Evolutionary conservation across 1,140 invertebrate genomes (phyloP), one percentile per base, ranked within the genome.

Genomic region (Leptinotarsa texana): DNA sequence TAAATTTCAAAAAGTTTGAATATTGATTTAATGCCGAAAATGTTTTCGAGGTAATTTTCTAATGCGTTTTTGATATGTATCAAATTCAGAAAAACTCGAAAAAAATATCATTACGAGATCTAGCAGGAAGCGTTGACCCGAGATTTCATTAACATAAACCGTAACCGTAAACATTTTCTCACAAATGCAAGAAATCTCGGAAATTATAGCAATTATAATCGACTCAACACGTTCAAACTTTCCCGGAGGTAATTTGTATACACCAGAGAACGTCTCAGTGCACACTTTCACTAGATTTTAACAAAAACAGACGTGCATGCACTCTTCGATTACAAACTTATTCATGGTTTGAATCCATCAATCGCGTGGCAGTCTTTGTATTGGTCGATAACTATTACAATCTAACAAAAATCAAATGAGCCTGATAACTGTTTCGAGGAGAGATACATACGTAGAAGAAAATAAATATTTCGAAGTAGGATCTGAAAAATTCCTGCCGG

Each of bases 21-120:
- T 42, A 42, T 42, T 42, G 2, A 42, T 11, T 8, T 42, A 42
- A 42, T 11, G 33, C 33, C 33, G 11, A 42, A 42, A 42, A 11
- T 42, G 2, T 42, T 42, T 42, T 42, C 8, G 33, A 11, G 8
- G 3, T 42, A 42, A 11, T 42, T 42, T 42, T 11, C 8, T 3
- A 48, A 80, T 78, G 79, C 80, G 80, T 62, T 81, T 33, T 70
- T 76, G 80, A 22, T 51, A 78, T 15, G 13, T 3, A 13, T n/a
- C 17, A 57, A 18, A 17, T 57, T 18, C 15, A 57, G 51, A 57
- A 57, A 57, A 57, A 57, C 3, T 57, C 2, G 0, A 57, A 57
- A 13, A 57, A 57, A 15, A 15, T 5, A 0, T 57, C 15, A 57
- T 57, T 17, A 6, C n/a, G n/a, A 57, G 51, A n/a, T 17, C 4